Evolutionary conservation across 2,113 vertebrate genomes (phyloP).

Genomic region (Aptenodytes patagonicus): DNA sequence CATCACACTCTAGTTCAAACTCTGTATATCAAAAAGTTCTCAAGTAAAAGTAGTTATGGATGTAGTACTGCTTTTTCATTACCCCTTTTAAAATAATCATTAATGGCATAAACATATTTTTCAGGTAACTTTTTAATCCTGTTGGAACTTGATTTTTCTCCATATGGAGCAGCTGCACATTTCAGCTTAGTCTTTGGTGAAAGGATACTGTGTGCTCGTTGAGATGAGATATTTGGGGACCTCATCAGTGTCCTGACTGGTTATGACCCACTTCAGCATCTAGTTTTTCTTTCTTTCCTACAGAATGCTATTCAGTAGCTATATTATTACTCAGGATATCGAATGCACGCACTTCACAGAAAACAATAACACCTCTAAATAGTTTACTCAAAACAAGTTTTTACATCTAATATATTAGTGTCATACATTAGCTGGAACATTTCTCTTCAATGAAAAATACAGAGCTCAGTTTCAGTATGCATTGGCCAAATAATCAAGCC

Average conservation of each 20-base stretch:
- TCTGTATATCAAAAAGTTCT: neutral
- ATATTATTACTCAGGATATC: neutral
- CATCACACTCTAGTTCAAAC: neutral
- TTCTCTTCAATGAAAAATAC: neutral
- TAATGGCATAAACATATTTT: neutral
- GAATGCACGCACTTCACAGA: neutral
- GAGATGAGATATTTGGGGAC: neutral
- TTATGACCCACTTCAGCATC: too few species aligned
- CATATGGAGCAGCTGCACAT: neutral
- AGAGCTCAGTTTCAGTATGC: neutral
- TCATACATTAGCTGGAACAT: neutral
- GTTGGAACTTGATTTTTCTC: neutral
- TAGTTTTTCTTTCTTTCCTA: neutral
- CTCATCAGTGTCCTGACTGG: neutral
- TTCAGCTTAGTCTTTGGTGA: neutral
- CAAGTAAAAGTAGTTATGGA: rapidly evolving
- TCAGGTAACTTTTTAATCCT: neutral
- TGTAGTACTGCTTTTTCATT: neutral
- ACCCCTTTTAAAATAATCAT: neutral
- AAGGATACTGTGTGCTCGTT: too few species aligned
- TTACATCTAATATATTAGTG: neutral
- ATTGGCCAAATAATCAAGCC: neutral
- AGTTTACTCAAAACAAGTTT: neutral
- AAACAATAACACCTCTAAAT: neutral
- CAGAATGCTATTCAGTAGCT: neutral